Conservation (phyloP, 2,888 invertebrate species). For the Drosophila kokeensis region DNA sequence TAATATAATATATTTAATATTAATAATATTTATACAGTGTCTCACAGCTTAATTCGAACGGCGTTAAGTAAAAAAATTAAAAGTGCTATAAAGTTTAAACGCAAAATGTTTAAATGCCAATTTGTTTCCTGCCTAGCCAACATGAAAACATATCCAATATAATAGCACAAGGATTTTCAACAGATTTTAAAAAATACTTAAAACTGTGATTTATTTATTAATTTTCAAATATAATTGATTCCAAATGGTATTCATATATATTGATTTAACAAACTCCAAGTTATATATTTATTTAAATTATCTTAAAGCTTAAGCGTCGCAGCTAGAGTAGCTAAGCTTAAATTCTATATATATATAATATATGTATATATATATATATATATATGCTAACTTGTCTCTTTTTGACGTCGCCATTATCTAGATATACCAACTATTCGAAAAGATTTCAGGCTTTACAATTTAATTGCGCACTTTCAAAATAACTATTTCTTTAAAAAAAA, state of each 20-base stretch:
- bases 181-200: not conserved
- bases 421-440: not conserved
- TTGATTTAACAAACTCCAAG: not conserved
- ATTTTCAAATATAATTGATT: not conserved
- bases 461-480: not conserved
- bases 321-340: not conserved
- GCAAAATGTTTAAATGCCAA: too few species aligned
- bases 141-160: too few species aligned
- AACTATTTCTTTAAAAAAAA: not conserved
- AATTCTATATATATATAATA: too few species aligned
- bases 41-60: too few species aligned
- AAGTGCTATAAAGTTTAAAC: too few species aligned
- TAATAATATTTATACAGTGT: not conserved
- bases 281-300: accelerated
- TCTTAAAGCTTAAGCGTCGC: accelerated
- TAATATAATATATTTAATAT: not conserved
- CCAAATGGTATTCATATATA: not conserved
- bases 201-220: not conserved
- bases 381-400: not conserved
- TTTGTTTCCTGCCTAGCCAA: too few species aligned
- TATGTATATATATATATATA: too few species aligned
- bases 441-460: accelerated
- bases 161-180: not conserved
- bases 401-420: not conserved
- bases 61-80: too few species aligned